A percentile compares a stretch with the other conserved stretches of the same genome.
phyloP scores from a whole-genome alignment of 2,113 vertebrate species.

The Lanius ludovicianus region DNA sequence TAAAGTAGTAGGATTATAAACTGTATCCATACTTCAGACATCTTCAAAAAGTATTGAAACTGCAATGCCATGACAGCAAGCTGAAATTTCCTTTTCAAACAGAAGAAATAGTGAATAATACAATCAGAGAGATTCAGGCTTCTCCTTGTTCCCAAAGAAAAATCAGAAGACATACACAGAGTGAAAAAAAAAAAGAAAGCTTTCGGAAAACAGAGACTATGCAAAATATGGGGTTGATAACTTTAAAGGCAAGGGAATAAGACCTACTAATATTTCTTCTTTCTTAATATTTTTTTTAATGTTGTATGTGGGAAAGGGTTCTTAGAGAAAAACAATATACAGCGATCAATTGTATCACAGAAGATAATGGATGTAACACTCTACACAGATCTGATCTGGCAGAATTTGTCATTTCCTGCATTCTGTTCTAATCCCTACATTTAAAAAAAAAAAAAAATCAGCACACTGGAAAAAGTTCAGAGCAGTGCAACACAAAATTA shows the following conservation, averaged over 20 bases:
- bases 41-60: not conserved
- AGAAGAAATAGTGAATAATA: not conserved
- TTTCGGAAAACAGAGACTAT: not conserved
- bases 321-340: not conserved
- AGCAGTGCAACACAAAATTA: conserved; percentile 6
- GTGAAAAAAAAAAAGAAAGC: not conserved
- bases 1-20: not conserved
- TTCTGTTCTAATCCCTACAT: not conserved
- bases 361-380: not conserved
- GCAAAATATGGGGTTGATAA: not conserved
- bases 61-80: not conserved
- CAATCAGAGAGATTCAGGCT: not conserved
- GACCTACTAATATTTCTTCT: not conserved
- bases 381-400: not conserved
- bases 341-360: not conserved
- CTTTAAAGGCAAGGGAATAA: not conserved
- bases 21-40: not conserved
- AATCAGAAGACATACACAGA: not conserved
- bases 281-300: not conserved
- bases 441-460: conserved; percentile 14
- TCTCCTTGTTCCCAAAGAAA: not conserved
- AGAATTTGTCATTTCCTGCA: not conserved
- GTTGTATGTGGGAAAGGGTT: not conserved
- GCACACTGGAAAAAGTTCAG: conserved; percentile 16
- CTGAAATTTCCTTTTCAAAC: not conserved